Evolutionary conservation across 2,797 vertebrate species (phyloP).

Genomic region (Forpus xanthops): DNA sequence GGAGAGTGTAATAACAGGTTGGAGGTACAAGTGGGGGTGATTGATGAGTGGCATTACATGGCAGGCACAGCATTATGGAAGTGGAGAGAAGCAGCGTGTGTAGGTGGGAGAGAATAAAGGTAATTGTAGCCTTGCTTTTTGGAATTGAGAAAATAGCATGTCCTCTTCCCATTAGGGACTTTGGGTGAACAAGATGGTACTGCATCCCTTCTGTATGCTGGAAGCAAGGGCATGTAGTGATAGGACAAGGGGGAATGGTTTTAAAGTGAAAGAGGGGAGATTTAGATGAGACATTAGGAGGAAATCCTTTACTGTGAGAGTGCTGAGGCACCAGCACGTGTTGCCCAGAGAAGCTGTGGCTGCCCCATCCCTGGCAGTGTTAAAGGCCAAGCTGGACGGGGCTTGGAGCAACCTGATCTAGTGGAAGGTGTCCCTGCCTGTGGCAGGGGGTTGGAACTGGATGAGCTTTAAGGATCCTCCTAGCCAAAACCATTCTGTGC

Average conservation of each 20-base stretch:
- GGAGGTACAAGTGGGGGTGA: neutral
- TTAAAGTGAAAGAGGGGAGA: neutral
- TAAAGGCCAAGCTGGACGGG: neutral
- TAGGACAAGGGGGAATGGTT: neutral
- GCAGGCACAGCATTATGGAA: neutral
- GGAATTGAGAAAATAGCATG: neutral
- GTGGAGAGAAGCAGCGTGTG: neutral
- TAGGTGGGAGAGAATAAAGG: neutral
- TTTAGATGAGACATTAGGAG: neutral
- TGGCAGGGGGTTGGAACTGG: neutral
- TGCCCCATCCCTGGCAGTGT: neutral
- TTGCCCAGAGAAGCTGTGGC: neutral
- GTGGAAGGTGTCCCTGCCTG: fast-evolving
- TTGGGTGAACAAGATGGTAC: neutral
- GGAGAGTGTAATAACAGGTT: neutral
- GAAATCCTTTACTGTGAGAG: neutral
- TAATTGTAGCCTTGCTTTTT: neutral
- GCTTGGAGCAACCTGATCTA: neutral
- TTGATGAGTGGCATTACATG: neutral
- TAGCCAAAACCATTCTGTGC: neutral
- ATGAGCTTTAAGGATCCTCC: neutral
- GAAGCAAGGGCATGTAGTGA: neutral
- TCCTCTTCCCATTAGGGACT: neutral
- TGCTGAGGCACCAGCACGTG: neutral
- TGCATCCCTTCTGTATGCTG: neutral